A percentile compares a stretch with the other conserved stretches of the same genome.
These are phyloP conservation scores for Heteronetta atricapilla DNA, from an alignment of 2,113 vertebrate species.

Conservation along the genomic window DNA sequence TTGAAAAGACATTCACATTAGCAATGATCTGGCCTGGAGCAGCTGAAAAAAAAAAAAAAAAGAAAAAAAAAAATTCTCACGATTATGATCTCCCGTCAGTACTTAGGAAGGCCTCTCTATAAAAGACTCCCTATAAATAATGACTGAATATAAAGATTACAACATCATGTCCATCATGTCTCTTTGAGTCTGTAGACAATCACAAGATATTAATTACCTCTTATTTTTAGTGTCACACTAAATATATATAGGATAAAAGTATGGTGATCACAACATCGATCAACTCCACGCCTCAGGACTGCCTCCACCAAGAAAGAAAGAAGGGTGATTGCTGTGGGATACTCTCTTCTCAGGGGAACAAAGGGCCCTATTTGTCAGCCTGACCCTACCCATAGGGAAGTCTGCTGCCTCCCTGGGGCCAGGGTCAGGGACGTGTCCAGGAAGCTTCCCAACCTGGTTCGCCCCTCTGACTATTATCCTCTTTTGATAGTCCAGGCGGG, in stretches of 20 bases:
- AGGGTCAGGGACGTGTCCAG: too few relatives aligned
- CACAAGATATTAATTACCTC: neutral
- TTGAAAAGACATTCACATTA: neutral
- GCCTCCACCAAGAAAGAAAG: too few relatives aligned
- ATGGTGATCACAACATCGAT: accelerated
- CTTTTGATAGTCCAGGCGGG: too few relatives aligned
- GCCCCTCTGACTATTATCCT: too few relatives aligned
- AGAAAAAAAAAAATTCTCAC: neutral
- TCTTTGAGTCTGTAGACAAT: neutral
- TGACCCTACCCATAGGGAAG: too few relatives aligned
- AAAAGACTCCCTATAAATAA: neutral
- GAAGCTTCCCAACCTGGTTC: too few relatives aligned
- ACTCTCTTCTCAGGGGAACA: too few relatives aligned
- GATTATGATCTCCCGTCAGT: neutral
- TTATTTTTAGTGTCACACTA: neutral
- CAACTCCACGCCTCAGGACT: too few relatives aligned
- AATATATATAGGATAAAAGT: neutral
- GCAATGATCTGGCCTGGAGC: neutral
- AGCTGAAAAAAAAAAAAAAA: neutral
- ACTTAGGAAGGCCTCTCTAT: neutral
- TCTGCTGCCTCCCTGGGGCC: too few relatives aligned
- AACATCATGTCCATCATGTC: accelerated
- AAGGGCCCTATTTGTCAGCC: too few relatives aligned
- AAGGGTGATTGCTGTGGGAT: too few relatives aligned
- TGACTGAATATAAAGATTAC: neutral